These are phyloP conservation scores for Ramphastos sulfuratus DNA, from an alignment of 2,113 vertebrate genomes.

Conservation along the genomic window DNA sequence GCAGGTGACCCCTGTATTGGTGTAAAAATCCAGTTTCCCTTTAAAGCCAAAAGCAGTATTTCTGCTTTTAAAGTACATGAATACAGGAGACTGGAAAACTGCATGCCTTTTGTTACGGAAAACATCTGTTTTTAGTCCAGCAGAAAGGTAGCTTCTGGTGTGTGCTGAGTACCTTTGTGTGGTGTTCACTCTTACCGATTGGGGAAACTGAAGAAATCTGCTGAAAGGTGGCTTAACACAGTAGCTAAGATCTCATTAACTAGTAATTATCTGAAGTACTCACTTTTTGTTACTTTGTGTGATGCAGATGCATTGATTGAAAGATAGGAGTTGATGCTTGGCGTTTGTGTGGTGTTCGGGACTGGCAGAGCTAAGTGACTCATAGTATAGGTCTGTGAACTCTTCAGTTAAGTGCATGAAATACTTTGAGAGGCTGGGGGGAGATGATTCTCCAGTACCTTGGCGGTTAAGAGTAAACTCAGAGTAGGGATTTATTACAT, in stretches of 20 bases:
- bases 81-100: not conserved
- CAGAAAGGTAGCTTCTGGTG: not conserved
- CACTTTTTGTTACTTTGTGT: not conserved
- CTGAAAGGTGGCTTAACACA: not conserved
- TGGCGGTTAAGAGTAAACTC: not conserved
- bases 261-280: not conserved
- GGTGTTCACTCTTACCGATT: not conserved
- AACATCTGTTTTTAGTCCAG: not conserved
- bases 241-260: not conserved
- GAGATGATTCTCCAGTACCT: not conserved
- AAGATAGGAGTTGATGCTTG: not conserved
- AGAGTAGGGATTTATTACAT: not conserved
- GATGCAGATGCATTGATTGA: not conserved
- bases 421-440: not conserved
- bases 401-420: not conserved
- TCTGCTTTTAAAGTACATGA: not conserved
- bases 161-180: not conserved
- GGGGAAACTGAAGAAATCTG: not conserved
- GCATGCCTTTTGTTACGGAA: not conserved
- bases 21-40: not conserved
- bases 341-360: not conserved
- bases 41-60: not conserved
- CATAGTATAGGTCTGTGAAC: not conserved
- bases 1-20: not conserved
- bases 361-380: not conserved